These are phyloP conservation scores for Anisognathus igniventris DNA, from an alignment of 2,797 vertebrate species.

Conservation along the genomic window DNA sequence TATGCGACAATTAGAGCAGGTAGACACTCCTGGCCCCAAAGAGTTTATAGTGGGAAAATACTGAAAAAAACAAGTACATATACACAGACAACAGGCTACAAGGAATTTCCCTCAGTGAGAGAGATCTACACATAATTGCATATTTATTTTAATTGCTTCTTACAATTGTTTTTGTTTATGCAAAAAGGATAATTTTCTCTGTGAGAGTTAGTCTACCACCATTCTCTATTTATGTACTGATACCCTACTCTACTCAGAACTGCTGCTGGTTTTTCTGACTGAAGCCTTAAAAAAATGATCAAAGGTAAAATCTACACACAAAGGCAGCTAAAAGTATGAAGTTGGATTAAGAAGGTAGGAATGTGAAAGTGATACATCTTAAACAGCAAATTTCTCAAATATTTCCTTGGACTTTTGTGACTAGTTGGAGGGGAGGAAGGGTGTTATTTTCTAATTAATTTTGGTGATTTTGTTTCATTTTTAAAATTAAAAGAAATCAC, in stretches of 20 bases:
- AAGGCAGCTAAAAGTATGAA: background rate
- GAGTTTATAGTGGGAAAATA: background rate
- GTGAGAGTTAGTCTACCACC: background rate
- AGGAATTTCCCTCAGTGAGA: background rate
- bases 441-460: background rate
- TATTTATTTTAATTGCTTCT: background rate
- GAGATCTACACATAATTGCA: background rate
- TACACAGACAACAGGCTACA: background rate
- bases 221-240: background rate
- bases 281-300: background rate
- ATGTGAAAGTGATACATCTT: background rate
- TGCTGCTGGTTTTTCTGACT: background rate
- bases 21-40: background rate
- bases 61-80: background rate
- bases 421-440: fast-evolving
- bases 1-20: background rate
- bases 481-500: background rate
- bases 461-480: background rate
- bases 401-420: background rate
- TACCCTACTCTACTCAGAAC: background rate
- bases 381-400: background rate
- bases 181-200: background rate
- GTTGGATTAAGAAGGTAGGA: background rate
- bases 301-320: background rate
- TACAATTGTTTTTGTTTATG: background rate